phyloP scores from a whole-genome alignment of 2,888 invertebrate species.

The Lacanobia oleracea region DNA sequence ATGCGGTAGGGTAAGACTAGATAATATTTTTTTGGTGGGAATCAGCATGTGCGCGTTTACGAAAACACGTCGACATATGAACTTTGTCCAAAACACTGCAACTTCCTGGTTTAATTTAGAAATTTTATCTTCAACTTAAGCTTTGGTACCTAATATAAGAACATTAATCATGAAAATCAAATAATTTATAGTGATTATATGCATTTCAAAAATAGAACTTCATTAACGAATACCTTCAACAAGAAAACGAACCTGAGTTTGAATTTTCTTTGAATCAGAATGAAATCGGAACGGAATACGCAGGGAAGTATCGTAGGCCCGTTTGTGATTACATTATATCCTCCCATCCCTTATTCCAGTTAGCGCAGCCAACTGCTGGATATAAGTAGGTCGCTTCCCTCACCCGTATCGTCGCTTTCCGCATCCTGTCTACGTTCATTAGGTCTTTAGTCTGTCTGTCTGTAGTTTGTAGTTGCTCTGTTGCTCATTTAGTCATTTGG shows the following conservation, averaged over 20 bases:
- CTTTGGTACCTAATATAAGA: no score
- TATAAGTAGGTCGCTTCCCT: constrained; percentile 41
- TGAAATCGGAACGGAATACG: neutral
- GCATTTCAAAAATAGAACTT: neutral
- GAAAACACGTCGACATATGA: constrained; percentile 36
- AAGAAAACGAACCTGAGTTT: no score
- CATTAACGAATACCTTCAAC: no score
- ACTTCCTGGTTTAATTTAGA: constrained; percentile 2
- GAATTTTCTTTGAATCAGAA: neutral
- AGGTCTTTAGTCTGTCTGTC: constrained; percentile 29
- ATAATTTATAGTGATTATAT: neutral
- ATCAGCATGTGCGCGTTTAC: constrained; percentile 39
- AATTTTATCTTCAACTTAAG: neutral
- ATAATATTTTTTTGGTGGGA: constrained; percentile 28
- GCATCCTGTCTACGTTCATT: constrained; percentile 46
- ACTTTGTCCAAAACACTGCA: constrained; percentile 21
- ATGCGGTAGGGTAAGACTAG: constrained; percentile 6
- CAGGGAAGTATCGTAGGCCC: constrained; percentile 25
- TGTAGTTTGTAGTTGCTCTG: neutral
- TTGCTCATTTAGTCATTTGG: neutral
- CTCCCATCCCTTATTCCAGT: neutral
- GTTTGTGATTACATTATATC: constrained; percentile 3
- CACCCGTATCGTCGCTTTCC: constrained; percentile 10
- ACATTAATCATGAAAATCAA: neutral
- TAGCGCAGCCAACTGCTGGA: constrained; percentile 5